These are phyloP conservation scores for Psilopsiagon aymara DNA, from an alignment of 2,113 vertebrate genomes.

Conservation along the genomic window DNA sequence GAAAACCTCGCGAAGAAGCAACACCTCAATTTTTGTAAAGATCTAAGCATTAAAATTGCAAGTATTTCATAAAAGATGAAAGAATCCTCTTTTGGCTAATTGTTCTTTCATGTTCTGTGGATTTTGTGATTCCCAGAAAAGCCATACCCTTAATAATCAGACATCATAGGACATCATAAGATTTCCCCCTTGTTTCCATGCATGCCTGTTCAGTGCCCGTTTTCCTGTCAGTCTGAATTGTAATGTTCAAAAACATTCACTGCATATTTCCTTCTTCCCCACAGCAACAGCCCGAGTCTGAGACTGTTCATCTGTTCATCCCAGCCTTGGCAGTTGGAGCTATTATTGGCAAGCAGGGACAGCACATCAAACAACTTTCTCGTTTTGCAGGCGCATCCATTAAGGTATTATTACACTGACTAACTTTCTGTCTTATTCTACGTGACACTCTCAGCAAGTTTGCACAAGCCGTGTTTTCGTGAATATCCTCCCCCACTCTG, in stretches of 20 bases:
- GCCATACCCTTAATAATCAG: conserved; percentile 6
- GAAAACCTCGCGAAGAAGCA: not conserved
- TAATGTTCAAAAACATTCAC: conserved; percentile 63
- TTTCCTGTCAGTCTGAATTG: conserved; percentile 53
- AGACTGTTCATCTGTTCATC: conserved; percentile 97
- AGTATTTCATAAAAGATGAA: not conserved
- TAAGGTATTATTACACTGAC: conserved; percentile 82
- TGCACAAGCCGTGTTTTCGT: not conserved
- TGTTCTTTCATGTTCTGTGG: not conserved
- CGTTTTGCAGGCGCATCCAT: conserved; percentile 97
- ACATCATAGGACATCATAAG: conserved; percentile 13
- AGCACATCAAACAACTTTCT: conserved; percentile 98
- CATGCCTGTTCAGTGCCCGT: conserved; percentile 11
- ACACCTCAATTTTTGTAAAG: not conserved
- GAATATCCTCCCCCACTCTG: not conserved
- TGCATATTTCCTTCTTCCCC: conserved; percentile 56
- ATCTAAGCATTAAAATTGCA: not conserved
- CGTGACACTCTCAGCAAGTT: conserved; percentile 32
- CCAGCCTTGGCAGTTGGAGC: conserved; percentile 95
- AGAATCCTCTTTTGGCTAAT: conserved; percentile 55
- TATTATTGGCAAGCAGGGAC: conserved; percentile 98
- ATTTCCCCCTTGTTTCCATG: conserved; percentile 50
- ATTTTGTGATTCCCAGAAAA: conserved; percentile 13
- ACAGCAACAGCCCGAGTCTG: conserved; percentile 89
- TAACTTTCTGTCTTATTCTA: conserved; percentile 34